phyloP scores from a whole-genome alignment of 1,140 invertebrate genomes.

The Drosophila lini region DNA sequence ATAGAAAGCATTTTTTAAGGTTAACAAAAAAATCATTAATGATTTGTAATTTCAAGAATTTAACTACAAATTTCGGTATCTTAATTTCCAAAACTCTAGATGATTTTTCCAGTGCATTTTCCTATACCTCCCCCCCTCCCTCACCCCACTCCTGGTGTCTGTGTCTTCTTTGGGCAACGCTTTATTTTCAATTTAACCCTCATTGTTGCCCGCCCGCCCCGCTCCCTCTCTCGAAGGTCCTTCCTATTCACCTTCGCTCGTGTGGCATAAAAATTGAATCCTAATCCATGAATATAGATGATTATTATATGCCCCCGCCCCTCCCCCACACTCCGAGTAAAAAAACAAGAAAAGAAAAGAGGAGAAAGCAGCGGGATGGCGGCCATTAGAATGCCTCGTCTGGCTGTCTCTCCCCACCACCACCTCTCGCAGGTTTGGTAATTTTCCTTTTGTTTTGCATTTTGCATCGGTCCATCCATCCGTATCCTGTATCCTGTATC shows the following conservation, averaged over 20 bases:
- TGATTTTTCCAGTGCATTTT: constrained; percentile 1
- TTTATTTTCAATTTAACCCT: constrained; percentile 84
- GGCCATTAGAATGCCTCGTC: constrained; percentile 66
- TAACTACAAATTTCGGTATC: no score
- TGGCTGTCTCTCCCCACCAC: background rate
- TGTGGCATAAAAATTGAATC: constrained; percentile 84
- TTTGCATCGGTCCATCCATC: constrained; percentile 51
- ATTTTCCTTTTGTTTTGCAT: constrained; percentile 80
- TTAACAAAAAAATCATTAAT: no score
- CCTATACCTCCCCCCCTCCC: background rate
- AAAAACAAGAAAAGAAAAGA: background rate
- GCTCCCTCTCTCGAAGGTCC: constrained; percentile 17
- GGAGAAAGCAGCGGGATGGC: constrained; percentile 67
- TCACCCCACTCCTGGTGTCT: constrained; percentile 1
- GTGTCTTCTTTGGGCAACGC: constrained; percentile 45
- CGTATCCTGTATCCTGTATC: constrained; percentile 2
- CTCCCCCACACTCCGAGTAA: background rate
- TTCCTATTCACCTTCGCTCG: constrained; percentile 44
- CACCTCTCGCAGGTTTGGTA: constrained; percentile 33
- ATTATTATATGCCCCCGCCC: constrained; percentile 77
- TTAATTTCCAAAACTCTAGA: no score
- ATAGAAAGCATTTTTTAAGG: no score
- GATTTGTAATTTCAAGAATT: no score
- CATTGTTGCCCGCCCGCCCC: constrained; percentile 41
- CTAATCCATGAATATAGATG: constrained; percentile 85